These are phyloP conservation scores for Lordiphosa fenestrarum DNA, from an alignment of 2,888 invertebrate genomes.

Conservation along the genomic window DNA sequence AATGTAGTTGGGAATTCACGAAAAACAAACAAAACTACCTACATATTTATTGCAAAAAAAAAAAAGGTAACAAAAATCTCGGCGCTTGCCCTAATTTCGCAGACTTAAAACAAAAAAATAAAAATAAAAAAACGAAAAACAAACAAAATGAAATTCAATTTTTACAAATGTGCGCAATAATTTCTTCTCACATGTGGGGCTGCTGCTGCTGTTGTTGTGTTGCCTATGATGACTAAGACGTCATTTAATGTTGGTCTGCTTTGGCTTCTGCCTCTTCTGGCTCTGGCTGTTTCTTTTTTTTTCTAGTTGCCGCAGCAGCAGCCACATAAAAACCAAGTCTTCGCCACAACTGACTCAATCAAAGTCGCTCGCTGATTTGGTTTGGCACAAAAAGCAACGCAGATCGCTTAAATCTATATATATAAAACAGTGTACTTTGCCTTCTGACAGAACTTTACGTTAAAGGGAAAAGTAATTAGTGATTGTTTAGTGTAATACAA, in stretches of 20 bases:
- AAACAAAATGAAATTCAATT: constrained; percentile 9
- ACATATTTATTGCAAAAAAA: constrained; percentile 7
- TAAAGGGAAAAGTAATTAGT: background rate
- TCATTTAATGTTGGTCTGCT: constrained; percentile 8
- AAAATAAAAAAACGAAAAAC: background rate
- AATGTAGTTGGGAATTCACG: constrained; percentile 2
- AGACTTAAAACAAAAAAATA: constrained; percentile 17
- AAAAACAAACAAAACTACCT: constrained; percentile 18
- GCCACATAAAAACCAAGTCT: constrained; percentile 1
- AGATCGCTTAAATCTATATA: background rate
- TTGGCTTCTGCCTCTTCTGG: constrained; percentile 2
- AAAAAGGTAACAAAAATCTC: constrained; percentile 14
- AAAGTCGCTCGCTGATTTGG: background rate
- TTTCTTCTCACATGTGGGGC: constrained; percentile 11
- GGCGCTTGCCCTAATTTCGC: constrained; percentile 16
- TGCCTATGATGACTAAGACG: constrained; percentile 11
- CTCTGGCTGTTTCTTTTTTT: constrained; percentile 1
- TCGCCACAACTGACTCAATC: constrained; percentile 1
- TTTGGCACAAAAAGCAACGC: background rate
- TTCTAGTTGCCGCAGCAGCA: background rate
- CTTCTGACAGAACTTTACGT: background rate
- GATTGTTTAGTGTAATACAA: background rate
- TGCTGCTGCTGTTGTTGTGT: background rate
- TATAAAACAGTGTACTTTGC: no score
- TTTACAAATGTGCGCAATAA: constrained; percentile 12